Base-by-base conservation (phyloP, 2,797 vertebrate genomes). In the Hydrocynus forskahlii region DNA sequence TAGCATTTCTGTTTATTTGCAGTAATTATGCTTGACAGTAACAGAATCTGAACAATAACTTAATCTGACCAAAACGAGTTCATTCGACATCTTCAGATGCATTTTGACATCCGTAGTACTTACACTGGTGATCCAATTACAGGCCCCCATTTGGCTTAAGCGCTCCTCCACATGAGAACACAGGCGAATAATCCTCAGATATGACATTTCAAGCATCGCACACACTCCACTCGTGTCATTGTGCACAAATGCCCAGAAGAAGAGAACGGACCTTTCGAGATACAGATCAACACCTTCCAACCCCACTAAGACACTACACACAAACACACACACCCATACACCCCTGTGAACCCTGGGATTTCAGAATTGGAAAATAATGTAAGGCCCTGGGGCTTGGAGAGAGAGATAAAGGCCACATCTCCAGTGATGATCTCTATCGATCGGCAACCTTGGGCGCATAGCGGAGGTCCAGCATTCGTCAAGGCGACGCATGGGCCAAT, bases 361-460 rank as follows among this genome's bases (percentile, higher is more conserved):
- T 91, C 88, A 90, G 90, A 88, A 89, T 91, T 89, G 88, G 80
- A 89, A 92, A 94, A 93, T 93, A 94, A 94, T 92, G 92, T 91
- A 91, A 90, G 87, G 89, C 91, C 92, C 89, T 87, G 81, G 88
- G 91, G 90, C 92, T 91, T 88, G 89, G 87, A 48, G 86, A 83
- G 88, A 83, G 91, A 93, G 93, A 93, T 94, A 94, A 94, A 94
- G 91, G 89, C 93, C 93, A 92, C 93, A 94, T 93, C 93, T 91
- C 62, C 89, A 89, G 94, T 93, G 94, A 95, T 95, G 92, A 94
- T 94, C 93, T 92, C 93, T 92, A 94, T 94, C 91, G 93, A 94
- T 94, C 92, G 83, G 89, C 92, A 92, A 92, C 92, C 93, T 92
- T 91, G 90, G 91, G 89, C 90, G 91, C 90, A 91, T 89, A 90